Evolutionary conservation across 2,797 vertebrate species (phyloP), one percentile per base, ranked within the genome.

Genomic region (Philypnodon macrostomus): DNA sequence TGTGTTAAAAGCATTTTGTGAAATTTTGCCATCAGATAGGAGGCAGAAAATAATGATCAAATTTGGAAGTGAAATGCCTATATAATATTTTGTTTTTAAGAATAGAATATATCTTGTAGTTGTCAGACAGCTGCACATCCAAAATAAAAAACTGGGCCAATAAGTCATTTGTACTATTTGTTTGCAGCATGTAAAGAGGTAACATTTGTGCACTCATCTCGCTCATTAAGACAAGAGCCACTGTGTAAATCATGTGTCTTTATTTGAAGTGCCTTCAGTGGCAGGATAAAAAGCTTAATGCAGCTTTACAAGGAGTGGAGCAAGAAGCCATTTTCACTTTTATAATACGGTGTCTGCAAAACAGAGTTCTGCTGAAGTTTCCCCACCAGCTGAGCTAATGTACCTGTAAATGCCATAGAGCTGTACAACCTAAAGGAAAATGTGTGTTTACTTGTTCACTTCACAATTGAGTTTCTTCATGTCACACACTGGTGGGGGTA

Each of bases 381-480:
- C 66, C 47, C 41, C 37, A 65, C 53, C 38, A 70, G 74, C 70
- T 75, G 58, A 54, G 70, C 64, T 75, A 53, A 84, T 84, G 76
- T 77, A 67, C 75, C 62, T 64, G 37, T 52, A 49, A 44, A 42
- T 72, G 57, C 38, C 64, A 14, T 67, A 76, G 65, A 69, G 81
- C 77, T 79, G 64, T 47, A 53, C 56, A 58, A 45, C 53, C 63
- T 58, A 41, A 5, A 17, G 67, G 40, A 69, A 19, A 49, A 27
- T 41, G 29, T 64, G 41, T 21, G 57, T 44, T 23, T 31, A 23
- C 26, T 29, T 37, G 39, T 15, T n/a, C n/a, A n/a, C n/a, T n/a
- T n/a, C n/a, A n/a, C n/a, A n/a, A n/a, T n/a, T n/a, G n/a, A n/a
- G n/a, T n/a, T n/a, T n/a, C n/a, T n/a, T n/a, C n/a, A n/a, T n/a